Evolutionary conservation across 2,888 invertebrate species (phyloP).

Genomic region (Chydorus sphaericus): DNA sequence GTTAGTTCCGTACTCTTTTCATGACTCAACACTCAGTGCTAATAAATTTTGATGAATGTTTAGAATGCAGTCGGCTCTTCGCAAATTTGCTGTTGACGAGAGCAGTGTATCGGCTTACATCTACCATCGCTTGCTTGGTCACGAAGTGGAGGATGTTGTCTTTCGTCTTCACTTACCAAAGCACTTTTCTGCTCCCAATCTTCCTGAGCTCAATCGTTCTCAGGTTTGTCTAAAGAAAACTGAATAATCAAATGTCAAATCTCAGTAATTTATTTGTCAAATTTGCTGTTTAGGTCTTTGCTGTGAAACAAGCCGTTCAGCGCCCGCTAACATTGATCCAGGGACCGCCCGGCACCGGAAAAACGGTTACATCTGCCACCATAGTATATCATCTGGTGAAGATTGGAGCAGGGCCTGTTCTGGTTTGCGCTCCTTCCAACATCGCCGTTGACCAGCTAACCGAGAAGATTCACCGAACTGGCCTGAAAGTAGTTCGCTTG

Average conservation of each 20-base stretch:
- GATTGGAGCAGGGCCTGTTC: slow-evolving; percentile 65
- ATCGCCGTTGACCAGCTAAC: slow-evolving; percentile 98
- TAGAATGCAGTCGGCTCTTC: slow-evolving; percentile 87
- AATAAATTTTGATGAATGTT: background rate
- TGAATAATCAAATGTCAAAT: background rate
- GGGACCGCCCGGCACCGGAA: slow-evolving; percentile 91
- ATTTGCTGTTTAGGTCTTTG: slow-evolving; percentile 53
- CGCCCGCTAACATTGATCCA: slow-evolving; percentile 92
- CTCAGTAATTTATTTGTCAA: slow-evolving; percentile 16
- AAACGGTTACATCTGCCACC: slow-evolving; percentile 97
- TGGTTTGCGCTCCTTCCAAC: slow-evolving; percentile 98
- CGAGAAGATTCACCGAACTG: slow-evolving; percentile 95
- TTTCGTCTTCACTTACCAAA: slow-evolving; percentile 87
- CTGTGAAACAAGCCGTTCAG: slow-evolving; percentile 94
- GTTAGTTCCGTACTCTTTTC: slow-evolving; percentile 31
- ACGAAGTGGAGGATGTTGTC: slow-evolving; percentile 82
- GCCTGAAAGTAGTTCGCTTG: slow-evolving; percentile 78
- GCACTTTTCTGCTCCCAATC: slow-evolving; percentile 89
- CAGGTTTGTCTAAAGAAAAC: no score
- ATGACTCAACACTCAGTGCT: background rate
- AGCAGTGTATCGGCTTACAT: slow-evolving; percentile 94
- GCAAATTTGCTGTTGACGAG: slow-evolving; percentile 91
- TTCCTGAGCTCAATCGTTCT: slow-evolving; percentile 94
- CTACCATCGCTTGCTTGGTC: slow-evolving; percentile 88
- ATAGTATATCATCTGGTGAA: slow-evolving; percentile 96